Evolutionary conservation across 2,113 vertebrate genomes (phyloP).

Genomic region (Pimephales promelas): DNA sequence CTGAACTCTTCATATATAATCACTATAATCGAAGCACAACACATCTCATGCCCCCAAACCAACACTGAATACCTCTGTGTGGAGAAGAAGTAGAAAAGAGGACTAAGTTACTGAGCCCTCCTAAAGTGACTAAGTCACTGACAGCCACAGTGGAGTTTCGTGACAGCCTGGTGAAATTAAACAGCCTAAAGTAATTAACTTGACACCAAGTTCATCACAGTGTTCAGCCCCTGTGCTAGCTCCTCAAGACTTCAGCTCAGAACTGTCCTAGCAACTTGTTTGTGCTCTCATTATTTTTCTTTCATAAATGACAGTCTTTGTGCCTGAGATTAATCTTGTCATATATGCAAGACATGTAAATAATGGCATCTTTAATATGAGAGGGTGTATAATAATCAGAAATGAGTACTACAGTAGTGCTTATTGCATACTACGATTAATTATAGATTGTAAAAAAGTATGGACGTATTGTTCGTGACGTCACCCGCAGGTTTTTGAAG

Average conservation of each 20-base stretch:
- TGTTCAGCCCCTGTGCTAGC: background rate
- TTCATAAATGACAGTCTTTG: background rate
- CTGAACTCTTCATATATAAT: too few species aligned
- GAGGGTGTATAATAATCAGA: background rate
- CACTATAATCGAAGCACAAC: background rate
- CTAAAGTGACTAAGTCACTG: background rate
- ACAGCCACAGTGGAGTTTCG: background rate
- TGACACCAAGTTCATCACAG: slow-evolving; percentile 10
- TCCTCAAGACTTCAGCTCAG: background rate
- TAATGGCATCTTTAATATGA: background rate
- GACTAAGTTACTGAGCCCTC: background rate
- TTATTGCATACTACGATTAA: background rate
- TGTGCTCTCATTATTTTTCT: background rate
- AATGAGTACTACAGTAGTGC: background rate
- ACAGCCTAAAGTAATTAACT: slow-evolving; percentile 15
- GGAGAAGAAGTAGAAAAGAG: background rate
- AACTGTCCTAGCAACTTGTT: background rate
- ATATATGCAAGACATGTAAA: slow-evolving; percentile 11
- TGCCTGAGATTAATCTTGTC: background rate
- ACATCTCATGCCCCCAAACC: background rate
- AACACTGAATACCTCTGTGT: background rate
- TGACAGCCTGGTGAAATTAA: slow-evolving; percentile 4
- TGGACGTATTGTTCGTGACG: too few species aligned
- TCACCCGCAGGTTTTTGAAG: too few species aligned
- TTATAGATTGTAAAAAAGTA: background rate